Evolutionary conservation across 2,888 invertebrate genomes (phyloP), one percentile per base, ranked within the genome.

Genomic region (Girardia tigrina): DNA sequence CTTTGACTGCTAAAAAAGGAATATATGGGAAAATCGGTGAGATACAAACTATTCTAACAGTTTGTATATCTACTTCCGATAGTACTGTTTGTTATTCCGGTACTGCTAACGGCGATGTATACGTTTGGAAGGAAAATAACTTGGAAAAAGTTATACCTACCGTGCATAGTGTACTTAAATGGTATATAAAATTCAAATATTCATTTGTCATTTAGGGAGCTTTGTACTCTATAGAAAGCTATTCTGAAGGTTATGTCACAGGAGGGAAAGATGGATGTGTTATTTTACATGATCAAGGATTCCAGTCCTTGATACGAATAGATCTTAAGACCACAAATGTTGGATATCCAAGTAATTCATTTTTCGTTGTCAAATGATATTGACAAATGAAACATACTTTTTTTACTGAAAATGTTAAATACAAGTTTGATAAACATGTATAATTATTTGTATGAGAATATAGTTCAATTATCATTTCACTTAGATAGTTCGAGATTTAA

Each of bases 31-130:
- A 82, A 75, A 79, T 79, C 12, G 84, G 84, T 12, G 83, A 83
- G 78, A 84, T 84, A n/a, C 84, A 84, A 79, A 83, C 83, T 4
- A 81, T 84, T 79, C 75, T 84, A 72, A 36, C 72, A 1, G n/a
- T 56, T 12, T 81, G 82, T 77, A 73, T 84, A 75, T 81, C 81
- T 1, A 82, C 83, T 79, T 82, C 81, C 1, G 78, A 79, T n/a
- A 81, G 80, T 28, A 79, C 80, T 71, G 77, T 78, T 1, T 83
- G 83, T 0, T 84, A 83, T 72, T 79, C 85, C 6, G 85, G 84
- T 20, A 84, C 84, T 1, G 78, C 84, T n/a, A 80, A 80, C 77
- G 85, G 85, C 20, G 84, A 85, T 78, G 79, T 85, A 29, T 85
- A 85, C 77, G 78, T 83, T 12, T 85, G 85, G 85, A 81, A 79